These are phyloP conservation scores for Piliocolobus tephrosceles DNA, from an alignment of 2,113 vertebrate species.

Conservation along the genomic window DNA sequence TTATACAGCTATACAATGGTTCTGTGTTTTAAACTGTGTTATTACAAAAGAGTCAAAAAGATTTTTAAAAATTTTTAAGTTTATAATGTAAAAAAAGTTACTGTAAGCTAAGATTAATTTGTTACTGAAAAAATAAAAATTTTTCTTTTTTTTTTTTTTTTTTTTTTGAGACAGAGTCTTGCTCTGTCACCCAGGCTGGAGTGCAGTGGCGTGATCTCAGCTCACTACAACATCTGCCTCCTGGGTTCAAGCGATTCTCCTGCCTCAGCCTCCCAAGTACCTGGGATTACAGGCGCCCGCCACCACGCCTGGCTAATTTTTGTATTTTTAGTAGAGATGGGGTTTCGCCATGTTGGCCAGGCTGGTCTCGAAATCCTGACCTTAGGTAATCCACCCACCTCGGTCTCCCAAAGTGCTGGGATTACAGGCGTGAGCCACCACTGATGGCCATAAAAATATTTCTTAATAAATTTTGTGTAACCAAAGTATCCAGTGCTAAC, in stretches of 20 bases:
- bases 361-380: background rate
- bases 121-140: background rate
- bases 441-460: background rate
- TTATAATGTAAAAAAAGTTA: background rate
- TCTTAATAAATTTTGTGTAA: background rate
- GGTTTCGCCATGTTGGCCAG: too few relatives aligned
- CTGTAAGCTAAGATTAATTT: background rate
- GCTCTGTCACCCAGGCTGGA: background rate
- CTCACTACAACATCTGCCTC: too few relatives aligned
- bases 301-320: too few relatives aligned
- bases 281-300: too few relatives aligned
- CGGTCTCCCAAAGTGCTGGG: background rate
- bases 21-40: background rate
- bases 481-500: background rate
- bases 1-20: background rate
- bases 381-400: background rate
- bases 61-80: background rate
- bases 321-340: too few relatives aligned
- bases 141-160: too few relatives aligned
- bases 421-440: background rate
- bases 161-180: too few relatives aligned
- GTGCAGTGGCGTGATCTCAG: too few relatives aligned
- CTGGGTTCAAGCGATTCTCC: too few relatives aligned
- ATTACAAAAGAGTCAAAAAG: background rate
- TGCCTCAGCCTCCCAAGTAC: too few relatives aligned